These are phyloP conservation scores for Tachina fera DNA, from an alignment of 2,888 invertebrate genomes.

Conservation along the genomic window DNA sequence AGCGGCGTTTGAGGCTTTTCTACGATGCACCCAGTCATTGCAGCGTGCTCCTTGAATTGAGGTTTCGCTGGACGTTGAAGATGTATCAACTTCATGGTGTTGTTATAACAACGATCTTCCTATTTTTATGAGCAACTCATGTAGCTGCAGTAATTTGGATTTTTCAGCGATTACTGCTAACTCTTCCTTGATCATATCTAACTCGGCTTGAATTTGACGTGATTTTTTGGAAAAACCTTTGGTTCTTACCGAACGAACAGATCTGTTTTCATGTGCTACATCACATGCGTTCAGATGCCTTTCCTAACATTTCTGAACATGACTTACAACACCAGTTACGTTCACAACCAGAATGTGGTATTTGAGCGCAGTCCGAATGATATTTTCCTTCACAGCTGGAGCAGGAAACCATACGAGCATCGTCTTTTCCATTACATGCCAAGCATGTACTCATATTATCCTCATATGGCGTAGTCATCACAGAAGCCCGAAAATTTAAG, in stretches of 20 bases:
- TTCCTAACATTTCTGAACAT: neutral
- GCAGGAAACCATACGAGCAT: neutral
- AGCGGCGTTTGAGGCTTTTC: no score
- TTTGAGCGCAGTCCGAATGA: slow-evolving; percentile 18
- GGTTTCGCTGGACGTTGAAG: neutral
- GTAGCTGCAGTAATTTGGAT: slow-evolving; percentile 3
- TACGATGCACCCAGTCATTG: neutral
- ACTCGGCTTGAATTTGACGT: slow-evolving; percentile 9
- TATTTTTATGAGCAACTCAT: slow-evolving; percentile 6
- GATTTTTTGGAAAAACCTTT: slow-evolving; percentile 11
- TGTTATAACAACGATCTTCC: slow-evolving; percentile 19
- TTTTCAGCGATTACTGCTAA: slow-evolving; percentile 22
- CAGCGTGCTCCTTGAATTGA: slow-evolving; percentile 13
- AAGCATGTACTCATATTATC: no score
- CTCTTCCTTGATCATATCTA: slow-evolving; percentile 14
- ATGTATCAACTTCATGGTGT: slow-evolving; percentile 14
- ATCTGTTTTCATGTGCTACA: no score
- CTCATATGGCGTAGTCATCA: no score
- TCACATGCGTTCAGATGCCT: no score
- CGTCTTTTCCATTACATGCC: no score
- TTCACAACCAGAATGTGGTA: neutral
- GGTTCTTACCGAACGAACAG: neutral
- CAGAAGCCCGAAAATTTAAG: neutral
- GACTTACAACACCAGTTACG: slow-evolving; percentile 6
- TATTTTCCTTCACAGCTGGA: neutral